Evolutionary conservation across 2,888 invertebrate genomes (phyloP).

Genomic region (Polietes domitor): DNA sequence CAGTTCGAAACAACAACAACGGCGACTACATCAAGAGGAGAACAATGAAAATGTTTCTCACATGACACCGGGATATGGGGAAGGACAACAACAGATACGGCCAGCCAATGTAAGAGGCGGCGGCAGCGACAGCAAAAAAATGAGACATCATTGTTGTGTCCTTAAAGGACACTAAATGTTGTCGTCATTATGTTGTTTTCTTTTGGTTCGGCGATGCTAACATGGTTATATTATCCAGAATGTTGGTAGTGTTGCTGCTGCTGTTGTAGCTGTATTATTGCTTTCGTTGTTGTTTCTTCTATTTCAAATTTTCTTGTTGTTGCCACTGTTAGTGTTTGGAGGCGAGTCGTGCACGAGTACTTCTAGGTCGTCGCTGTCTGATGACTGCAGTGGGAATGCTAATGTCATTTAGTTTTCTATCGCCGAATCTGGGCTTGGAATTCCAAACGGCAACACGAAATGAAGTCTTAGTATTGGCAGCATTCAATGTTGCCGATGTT

Average conservation of each 20-base stretch:
- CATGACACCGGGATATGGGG: neutral
- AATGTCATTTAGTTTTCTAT: constrained; percentile 45
- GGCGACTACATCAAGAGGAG: too few species aligned
- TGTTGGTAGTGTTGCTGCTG: constrained; percentile 7
- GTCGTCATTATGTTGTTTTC: constrained; percentile 35
- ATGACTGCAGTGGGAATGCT: constrained; percentile 58
- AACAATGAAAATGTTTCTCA: neutral
- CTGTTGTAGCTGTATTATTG: neutral
- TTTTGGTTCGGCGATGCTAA: constrained; percentile 34
- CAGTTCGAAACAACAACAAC: neutral
- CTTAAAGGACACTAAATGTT: constrained; percentile 53
- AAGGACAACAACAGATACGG: neutral
- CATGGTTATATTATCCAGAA: constrained; percentile 29
- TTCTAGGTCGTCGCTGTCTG: neutral
- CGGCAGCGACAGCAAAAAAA: too few species aligned
- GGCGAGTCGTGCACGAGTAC: neutral
- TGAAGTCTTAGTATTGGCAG: neutral
- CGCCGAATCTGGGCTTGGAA: neutral
- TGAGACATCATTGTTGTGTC: constrained; percentile 33
- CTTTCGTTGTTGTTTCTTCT: neutral
- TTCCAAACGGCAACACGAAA: constrained; percentile 26
- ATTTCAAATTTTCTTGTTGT: neutral
- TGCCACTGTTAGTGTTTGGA: constrained; percentile 10
- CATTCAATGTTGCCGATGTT: neutral
- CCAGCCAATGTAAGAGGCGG: neutral